A percentile compares a stretch with the other conserved stretches of the same genome.
Conservation (phyloP, 2,113 vertebrate species). For the Sakesphorus luctuosus region DNA sequence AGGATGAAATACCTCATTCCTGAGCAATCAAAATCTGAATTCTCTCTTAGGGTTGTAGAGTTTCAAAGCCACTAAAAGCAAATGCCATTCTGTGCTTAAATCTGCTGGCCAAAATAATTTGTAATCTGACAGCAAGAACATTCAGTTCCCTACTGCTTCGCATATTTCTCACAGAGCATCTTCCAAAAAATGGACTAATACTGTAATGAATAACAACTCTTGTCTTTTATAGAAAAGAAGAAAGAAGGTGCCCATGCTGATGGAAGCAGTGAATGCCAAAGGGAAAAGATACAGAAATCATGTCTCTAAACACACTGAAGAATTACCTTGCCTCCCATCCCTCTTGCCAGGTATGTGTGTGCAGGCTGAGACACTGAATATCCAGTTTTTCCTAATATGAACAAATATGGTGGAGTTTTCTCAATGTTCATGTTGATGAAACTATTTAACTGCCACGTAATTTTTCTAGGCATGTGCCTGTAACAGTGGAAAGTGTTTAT, state of each 20-base stretch:
- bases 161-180: background rate
- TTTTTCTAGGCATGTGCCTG: background rate
- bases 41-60: background rate
- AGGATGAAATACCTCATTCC: background rate
- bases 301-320: background rate
- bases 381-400: background rate
- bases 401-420: background rate
- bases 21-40: background rate
- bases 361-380: background rate
- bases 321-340: background rate
- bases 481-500: background rate
- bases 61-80: background rate
- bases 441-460: background rate
- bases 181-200: background rate
- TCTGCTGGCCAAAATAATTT: background rate
- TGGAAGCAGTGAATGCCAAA: background rate
- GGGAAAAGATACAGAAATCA: fast-evolving
- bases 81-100: background rate
- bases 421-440: background rate
- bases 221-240: background rate
- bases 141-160: background rate
- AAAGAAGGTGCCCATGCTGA: background rate
- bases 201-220: background rate
- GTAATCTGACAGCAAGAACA: background rate
- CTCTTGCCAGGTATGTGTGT: background rate